Percentiles rank a stretch among this genome's conserved stretches.
phyloP scores from a whole-genome alignment of 2,888 invertebrate species.

The Limnephilus auricula region DNA sequence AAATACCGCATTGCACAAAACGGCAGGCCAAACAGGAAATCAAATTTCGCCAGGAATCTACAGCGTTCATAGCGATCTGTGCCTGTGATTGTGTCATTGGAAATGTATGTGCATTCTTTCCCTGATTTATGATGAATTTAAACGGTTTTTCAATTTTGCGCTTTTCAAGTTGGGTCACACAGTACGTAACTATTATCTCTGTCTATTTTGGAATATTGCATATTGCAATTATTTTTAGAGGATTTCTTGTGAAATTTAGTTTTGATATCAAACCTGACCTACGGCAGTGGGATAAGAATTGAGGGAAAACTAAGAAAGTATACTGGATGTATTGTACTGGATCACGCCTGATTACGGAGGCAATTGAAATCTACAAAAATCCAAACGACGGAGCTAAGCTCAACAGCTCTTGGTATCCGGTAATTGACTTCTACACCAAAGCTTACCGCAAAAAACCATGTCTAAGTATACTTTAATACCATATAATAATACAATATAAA shows the following conservation, averaged over 20 bases:
- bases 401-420: no score
- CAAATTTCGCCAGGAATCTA: slow-evolving; percentile 30
- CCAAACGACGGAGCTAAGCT: no score
- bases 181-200: background rate
- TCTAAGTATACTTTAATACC: no score
- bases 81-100: background rate
- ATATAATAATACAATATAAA: no score
- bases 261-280: no score
- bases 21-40: slow-evolving; percentile 42
- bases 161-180: background rate
- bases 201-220: no score
- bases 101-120: background rate
- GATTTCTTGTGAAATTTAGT: no score
- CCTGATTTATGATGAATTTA: background rate
- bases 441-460: no score
- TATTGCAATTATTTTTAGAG: background rate
- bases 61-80: background rate
- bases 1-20: slow-evolving; percentile 50
- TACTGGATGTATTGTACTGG: background rate
- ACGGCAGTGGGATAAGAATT: background rate
- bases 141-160: background rate
- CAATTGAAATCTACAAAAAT: no score
- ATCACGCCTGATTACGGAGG: no score
- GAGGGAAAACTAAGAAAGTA: no score
- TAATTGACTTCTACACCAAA: no score